Evolutionary conservation across 2,113 vertebrate genomes (phyloP), one percentile per base, ranked within the genome.

Genomic region (Megaceryle torquata): DNA sequence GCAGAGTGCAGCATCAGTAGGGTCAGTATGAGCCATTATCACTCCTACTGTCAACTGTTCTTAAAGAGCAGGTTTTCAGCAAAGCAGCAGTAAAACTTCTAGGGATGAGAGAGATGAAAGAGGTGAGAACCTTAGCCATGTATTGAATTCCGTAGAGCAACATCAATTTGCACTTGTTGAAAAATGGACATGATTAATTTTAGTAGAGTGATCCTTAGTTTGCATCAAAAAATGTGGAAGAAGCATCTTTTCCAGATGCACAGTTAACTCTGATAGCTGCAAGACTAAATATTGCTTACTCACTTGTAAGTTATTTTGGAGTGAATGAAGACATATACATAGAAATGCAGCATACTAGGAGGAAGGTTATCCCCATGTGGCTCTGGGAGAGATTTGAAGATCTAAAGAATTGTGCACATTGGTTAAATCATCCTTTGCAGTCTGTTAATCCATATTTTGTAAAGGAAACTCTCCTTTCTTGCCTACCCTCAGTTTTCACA

Each of bases 1-100:
- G 29, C 31, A 50, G 2, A 1, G 15, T 31, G 2, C 48, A 69
- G 26, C 41, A 21, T 17, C 1, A 0, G 11, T 9, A 14, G 20
- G 33, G 10, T 74, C 56, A 51, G 35, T 44, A 28, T 78, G 28
- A 63, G 72, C 10, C 2, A 0, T 43, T 53, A 43, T 11, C 31
- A 41, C 11, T 51, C 37, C n/a, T 82, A 4, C 6, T 31, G 16
- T 20, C 61, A 77, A 33, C 22, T 78, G 24, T 31, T 57, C 11
- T 15, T n/a, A 54, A 76, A 59, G 19, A 70, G 31, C 0, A 0
- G 15, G 5, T 44, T 53, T 57, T 53, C 53, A 70, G 67, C 28
- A 82, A 89, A 91, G 41, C 24, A 64, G 33, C 24, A 68, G 15
- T 14, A 64, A 85, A 87, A 68, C 11, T 11, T 61, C 43, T 9